Conservation (phyloP, 2,888 invertebrate species). For the Drosophila subsilvestris region DNA sequence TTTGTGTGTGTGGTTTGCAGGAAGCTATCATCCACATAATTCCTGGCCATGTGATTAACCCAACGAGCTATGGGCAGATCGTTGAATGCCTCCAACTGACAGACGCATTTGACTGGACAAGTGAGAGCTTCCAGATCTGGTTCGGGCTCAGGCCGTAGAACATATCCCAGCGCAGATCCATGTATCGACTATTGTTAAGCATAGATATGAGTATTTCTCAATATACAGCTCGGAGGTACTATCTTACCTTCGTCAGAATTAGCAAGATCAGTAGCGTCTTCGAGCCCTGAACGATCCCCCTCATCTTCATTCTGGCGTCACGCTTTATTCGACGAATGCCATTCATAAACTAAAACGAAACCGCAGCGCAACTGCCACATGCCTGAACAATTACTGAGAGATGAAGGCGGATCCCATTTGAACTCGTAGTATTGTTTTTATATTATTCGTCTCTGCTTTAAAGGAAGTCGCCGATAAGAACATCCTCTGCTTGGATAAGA, state of each 20-base stretch:
- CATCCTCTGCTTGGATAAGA: slow-evolving; percentile 55
- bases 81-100: slow-evolving; percentile 85
- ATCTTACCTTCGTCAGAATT: slow-evolving; percentile 47
- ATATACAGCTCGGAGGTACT: not conserved
- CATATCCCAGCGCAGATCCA: not conserved
- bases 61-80: slow-evolving; percentile 86
- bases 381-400: slow-evolving; percentile 5
- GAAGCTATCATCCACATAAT: slow-evolving; percentile 83
- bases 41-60: slow-evolving; percentile 81
- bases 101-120: slow-evolving; percentile 86
- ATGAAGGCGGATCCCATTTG: slow-evolving; percentile 12
- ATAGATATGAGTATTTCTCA: not conserved
- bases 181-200: slow-evolving; percentile 7
- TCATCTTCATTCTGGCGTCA: slow-evolving; percentile 22
- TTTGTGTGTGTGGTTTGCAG: slow-evolving; percentile 84
- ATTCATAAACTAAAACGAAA: slow-evolving; percentile 55
- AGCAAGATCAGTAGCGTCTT: slow-evolving; percentile 44
- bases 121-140: slow-evolving; percentile 69
- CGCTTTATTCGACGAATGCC: slow-evolving; percentile 48
- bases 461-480: slow-evolving; percentile 46
- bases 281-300: slow-evolving; percentile 1
- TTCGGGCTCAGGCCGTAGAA: slow-evolving; percentile 4
- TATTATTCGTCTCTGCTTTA: slow-evolving; percentile 29
- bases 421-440: slow-evolving; percentile 40
- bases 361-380: slow-evolving; percentile 2